Conservation (phyloP, 2,113 vertebrate genomes). For the Falcunculus frontatus region DNA sequence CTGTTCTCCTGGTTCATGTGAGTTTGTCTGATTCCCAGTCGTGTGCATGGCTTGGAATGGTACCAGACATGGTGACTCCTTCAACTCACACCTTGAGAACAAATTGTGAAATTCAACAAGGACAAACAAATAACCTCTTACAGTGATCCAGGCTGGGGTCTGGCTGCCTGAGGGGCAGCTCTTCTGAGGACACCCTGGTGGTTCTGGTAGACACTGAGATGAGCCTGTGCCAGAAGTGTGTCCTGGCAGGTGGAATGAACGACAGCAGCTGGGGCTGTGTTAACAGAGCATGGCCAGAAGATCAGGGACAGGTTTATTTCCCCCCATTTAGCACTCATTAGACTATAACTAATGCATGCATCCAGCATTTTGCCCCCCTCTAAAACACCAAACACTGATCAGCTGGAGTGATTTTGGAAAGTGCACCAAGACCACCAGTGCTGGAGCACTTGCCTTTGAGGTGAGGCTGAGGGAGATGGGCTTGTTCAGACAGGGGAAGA, state of each 20-base stretch:
- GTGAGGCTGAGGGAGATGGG: not conserved
- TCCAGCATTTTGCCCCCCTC: not conserved
- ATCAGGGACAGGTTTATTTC: not conserved
- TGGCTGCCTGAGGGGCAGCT: not conserved
- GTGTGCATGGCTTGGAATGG: not conserved
- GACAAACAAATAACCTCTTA: not conserved
- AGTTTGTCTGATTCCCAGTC: not conserved
- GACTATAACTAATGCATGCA: not conserved
- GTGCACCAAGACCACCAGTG: not conserved
- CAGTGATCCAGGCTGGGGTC: not conserved
- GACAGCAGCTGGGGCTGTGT: not conserved
- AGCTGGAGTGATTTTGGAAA: not conserved
- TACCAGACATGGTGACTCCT: not conserved
- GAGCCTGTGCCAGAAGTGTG: not conserved
- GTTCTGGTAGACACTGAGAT: fast-evolving
- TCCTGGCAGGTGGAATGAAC: not conserved
- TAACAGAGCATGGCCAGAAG: not conserved
- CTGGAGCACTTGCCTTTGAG: not conserved
- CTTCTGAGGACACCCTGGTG: not conserved
- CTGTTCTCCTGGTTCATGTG: not conserved
- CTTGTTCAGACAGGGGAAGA: not conserved
- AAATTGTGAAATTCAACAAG: not conserved
- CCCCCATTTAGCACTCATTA: not conserved
- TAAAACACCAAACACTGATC: not conserved
- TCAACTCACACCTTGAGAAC: not conserved